These are phyloP conservation scores for Urocitellus parryii DNA, from an alignment of 2,113 vertebrate species.

Conservation along the genomic window DNA sequence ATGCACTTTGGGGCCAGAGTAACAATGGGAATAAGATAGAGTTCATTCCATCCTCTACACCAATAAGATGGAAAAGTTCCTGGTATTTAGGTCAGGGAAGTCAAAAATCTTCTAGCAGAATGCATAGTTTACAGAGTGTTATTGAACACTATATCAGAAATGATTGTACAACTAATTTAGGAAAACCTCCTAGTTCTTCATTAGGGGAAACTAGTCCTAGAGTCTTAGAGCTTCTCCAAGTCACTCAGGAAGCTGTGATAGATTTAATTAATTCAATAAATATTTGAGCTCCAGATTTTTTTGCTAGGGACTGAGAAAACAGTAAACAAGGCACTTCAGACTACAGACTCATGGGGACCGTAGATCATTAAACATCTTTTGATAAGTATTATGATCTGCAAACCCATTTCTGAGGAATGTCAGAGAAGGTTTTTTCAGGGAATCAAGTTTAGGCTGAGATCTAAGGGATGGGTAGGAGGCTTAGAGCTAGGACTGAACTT, in stretches of 20 bases:
- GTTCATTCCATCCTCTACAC: background rate
- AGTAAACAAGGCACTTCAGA: background rate
- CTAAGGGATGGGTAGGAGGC: background rate
- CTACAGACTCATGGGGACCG: background rate
- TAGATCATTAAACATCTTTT: background rate
- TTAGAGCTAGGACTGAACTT: background rate
- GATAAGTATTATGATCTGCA: background rate
- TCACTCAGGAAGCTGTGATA: background rate
- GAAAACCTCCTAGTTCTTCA: constrained; percentile 6
- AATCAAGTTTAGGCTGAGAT: background rate
- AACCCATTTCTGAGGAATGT: background rate
- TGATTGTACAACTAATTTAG: background rate
- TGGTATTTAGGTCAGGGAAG: background rate
- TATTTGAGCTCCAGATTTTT: background rate
- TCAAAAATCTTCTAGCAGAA: background rate
- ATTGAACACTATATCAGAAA: background rate
- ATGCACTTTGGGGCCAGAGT: background rate
- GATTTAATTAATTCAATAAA: constrained; percentile 35
- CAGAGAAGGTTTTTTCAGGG: background rate
- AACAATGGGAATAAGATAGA: background rate
- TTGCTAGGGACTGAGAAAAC: constrained; percentile 8
- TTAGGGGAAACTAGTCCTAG: background rate
- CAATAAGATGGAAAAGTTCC: background rate
- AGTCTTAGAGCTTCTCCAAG: background rate
- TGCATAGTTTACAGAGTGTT: background rate